These are phyloP conservation scores for Psittacus erithacus DNA, from an alignment of 2,113 vertebrate species.

Conservation along the genomic window DNA sequence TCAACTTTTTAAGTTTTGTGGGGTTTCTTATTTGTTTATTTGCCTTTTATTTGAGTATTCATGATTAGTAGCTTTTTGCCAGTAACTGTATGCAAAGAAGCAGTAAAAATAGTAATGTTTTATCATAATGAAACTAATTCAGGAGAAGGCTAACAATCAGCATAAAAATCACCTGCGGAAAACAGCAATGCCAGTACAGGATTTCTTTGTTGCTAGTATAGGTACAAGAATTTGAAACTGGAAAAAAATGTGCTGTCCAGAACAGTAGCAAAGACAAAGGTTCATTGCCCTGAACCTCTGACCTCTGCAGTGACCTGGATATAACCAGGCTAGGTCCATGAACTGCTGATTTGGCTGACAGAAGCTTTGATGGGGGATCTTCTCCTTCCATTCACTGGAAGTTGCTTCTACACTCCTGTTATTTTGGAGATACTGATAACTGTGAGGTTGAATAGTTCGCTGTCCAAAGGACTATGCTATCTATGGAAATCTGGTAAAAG, in stretches of 20 bases:
- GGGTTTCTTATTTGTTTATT: not conserved
- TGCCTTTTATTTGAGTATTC: not conserved
- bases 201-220: not conserved
- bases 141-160: not conserved
- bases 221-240: not conserved
- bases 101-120: not conserved
- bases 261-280: not conserved
- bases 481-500: not conserved
- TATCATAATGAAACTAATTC: not conserved
- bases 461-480: not conserved
- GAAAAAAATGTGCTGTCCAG: not conserved
- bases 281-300: not conserved
- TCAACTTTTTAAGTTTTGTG: not conserved
- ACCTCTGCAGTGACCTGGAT: not conserved
- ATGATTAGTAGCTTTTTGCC: not conserved
- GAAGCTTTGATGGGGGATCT: not conserved
- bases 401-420: not conserved
- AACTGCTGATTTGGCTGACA: not conserved
- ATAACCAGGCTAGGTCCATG: rapidly evolving
- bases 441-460: not conserved
- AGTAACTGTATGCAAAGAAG: not conserved
- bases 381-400: not conserved
- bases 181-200: not conserved
- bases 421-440: not conserved
- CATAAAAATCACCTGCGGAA: not conserved